Evolutionary conservation across 2,888 invertebrate genomes (phyloP).

Genomic region (Drosophila suboccidentalis): DNA sequence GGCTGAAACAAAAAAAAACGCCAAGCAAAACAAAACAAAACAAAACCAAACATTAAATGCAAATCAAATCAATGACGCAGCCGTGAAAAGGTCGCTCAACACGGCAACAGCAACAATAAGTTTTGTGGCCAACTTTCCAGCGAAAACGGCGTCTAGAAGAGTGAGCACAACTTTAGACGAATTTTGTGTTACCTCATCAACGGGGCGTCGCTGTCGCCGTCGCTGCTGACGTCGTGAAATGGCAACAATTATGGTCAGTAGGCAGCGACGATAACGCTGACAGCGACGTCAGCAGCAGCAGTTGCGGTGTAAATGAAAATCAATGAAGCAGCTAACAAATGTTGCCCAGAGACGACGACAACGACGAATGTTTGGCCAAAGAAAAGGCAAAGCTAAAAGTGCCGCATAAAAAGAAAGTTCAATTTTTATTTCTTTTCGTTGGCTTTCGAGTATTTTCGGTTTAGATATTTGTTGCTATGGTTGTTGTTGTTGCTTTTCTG

Average conservation of each 20-base stretch:
- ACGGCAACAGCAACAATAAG: not conserved
- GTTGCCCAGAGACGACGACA: conserved; percentile 38
- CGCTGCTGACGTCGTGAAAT: conserved; percentile 50
- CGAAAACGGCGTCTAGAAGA: conserved; percentile 28
- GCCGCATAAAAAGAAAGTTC: conserved; percentile 77
- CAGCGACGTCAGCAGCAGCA: not conserved
- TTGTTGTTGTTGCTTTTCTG: conserved; percentile 14
- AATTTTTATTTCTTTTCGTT: conserved; percentile 42
- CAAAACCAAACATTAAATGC: conserved; percentile 17
- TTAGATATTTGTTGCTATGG: conserved; percentile 28
- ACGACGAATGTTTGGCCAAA: conserved; percentile 64
- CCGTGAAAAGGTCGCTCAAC: conserved; percentile 1
- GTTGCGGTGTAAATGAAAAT: conserved; percentile 63
- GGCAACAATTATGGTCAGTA: conserved; percentile 66
- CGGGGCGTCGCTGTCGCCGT: conserved; percentile 15
- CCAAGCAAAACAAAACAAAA: conserved; percentile 22
- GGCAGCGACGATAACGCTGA: not conserved
- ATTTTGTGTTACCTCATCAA: conserved; percentile 66
- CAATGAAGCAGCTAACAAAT: conserved; percentile 73
- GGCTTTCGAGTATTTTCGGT: conserved; percentile 24
- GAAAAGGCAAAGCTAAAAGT: conserved; percentile 68
- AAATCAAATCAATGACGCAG: conserved; percentile 37
- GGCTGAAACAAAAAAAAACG: conserved; percentile 33
- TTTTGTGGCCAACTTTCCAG: conserved; percentile 7
- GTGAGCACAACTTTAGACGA: conserved; percentile 8